Evolutionary conservation across 1,140 invertebrate genomes (phyloP).

Genomic region (Drosophila persimilis): DNA sequence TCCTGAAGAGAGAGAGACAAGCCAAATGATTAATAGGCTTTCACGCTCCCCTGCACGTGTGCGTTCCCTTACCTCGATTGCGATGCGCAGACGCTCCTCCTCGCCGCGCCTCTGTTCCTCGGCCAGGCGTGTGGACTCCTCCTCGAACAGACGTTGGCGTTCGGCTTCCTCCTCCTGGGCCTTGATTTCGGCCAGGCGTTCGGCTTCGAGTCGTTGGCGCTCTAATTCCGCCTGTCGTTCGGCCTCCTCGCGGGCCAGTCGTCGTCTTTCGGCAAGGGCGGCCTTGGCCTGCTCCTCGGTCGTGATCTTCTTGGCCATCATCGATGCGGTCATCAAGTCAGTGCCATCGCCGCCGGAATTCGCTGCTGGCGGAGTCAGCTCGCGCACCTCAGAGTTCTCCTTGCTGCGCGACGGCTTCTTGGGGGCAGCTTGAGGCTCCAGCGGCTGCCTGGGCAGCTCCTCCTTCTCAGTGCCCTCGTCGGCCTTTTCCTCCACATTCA

Average conservation of each 20-base stretch:
- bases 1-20: constrained; percentile 80
- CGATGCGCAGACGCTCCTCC: constrained; percentile 88
- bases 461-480: constrained; percentile 83
- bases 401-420: constrained; percentile 74
- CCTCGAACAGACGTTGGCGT: constrained; percentile 89
- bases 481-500: constrained; percentile 73
- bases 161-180: constrained; percentile 93
- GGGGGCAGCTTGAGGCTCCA: constrained; percentile 19
- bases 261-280: constrained; percentile 92
- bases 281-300: constrained; percentile 96
- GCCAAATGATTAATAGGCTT: background rate
- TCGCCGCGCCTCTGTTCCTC: constrained; percentile 89
- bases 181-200: constrained; percentile 89
- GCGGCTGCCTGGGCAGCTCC: constrained; percentile 29
- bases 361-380: constrained; percentile 62
- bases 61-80: constrained; percentile 85
- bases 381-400: constrained; percentile 77
- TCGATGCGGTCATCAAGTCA: constrained; percentile 84
- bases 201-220: constrained; percentile 88
- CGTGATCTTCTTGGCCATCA: constrained; percentile 88
- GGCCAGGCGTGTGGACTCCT: constrained; percentile 88
- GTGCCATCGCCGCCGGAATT: constrained; percentile 41
- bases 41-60: background rate
- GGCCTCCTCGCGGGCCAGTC: constrained; percentile 92
- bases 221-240: constrained; percentile 93